Evolutionary conservation across 2,113 vertebrate genomes (phyloP), one percentile per base, ranked within the genome.

Genomic region (Etia nguti): DNA sequence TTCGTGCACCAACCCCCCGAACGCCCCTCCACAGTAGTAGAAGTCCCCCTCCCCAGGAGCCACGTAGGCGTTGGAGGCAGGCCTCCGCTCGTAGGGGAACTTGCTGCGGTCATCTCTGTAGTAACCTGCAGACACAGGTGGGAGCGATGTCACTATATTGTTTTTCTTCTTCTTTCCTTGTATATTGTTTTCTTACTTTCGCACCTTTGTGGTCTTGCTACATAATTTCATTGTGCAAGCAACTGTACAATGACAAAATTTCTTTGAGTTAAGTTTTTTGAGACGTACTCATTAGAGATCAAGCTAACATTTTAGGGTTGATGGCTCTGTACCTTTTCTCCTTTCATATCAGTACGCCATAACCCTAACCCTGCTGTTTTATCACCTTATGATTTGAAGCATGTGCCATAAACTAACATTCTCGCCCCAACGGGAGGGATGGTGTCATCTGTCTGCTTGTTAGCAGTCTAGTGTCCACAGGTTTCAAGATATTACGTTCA

Each of bases 21-120:
- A 97, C 11, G 95, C 94, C 0, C 93, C 96, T 11, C 96, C 95
- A 2, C 92, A 93, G 0, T 97, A 97, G 91, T 95, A 98, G 92
- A 97, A 97, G 87, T 97, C 97, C 1, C 96, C 97, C 6, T 97
- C 55, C 1, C 34, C 84, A 0, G 83, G 5, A 0, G 96, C 94
- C 75, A 94, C 77, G 16, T 92, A 96, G 77, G 96, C 96, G 1
- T 91, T 65, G 2, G 97, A 97, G 2, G 26, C 1, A 0, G 18
- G 93, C 15, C 96, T 90, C 10, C 96, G 95, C 89, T 97, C 96
- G 0, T 97, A 97, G 1, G 96, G 95, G 56, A 97, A 92, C 2
- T 0, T 2, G n/a, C 75, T 82, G 15, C 92, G 89, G 4, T 20
- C 2, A 0, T 83, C 26, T 11, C 12, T 1, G 52, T 95, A 97